Evolutionary conservation across 2,113 vertebrate genomes (phyloP), one percentile per base, ranked within the genome.

Genomic region (Callipepla squamata): DNA sequence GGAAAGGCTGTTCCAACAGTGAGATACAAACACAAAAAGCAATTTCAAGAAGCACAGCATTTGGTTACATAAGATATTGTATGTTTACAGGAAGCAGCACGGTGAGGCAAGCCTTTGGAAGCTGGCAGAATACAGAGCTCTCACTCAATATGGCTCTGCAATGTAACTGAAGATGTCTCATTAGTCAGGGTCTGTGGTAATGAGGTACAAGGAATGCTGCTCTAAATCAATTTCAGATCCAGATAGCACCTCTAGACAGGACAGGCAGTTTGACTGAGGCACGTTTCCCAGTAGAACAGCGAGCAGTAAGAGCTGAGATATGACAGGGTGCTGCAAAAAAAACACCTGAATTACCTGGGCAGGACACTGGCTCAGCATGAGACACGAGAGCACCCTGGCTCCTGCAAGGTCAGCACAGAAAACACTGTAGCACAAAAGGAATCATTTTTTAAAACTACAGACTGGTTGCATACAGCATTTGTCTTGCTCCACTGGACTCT

Each of bases 101-200:
- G 7, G 44, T 9, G n/a, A 45, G 44, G 51, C 9, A 16, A 28
- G 51, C 67, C 57, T 32, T 63, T 79, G 75, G 30, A 36, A 17
- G 26, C 22, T 61, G 73, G 36, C 38, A 61, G 48, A 86, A 59
- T 21, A 36, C 42, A 28, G 5, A 42, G 40, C 30, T 20, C 30
- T 59, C 53, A 34, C 42, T 32, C 67, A 50, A 42, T 32, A 21
- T 9, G 18, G 21, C 9, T 23, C 12, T 3, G 30, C 53, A 48
- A 26, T 0, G 0, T 1, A 63, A 20, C 51, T 44, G 42, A 87
- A 65, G 8, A 22, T 22, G 80, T 38, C 42, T 23, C 1, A 1
- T 30, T 40, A 38, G 50, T 19, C 9, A 38, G 32, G 28, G 65
- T 23, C 7, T 30, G 15, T 11, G 10, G 32, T 8, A 53, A 62